Base-by-base conservation (phyloP, 2,888 invertebrate species). In the Ptychoptera albimana region DNA sequence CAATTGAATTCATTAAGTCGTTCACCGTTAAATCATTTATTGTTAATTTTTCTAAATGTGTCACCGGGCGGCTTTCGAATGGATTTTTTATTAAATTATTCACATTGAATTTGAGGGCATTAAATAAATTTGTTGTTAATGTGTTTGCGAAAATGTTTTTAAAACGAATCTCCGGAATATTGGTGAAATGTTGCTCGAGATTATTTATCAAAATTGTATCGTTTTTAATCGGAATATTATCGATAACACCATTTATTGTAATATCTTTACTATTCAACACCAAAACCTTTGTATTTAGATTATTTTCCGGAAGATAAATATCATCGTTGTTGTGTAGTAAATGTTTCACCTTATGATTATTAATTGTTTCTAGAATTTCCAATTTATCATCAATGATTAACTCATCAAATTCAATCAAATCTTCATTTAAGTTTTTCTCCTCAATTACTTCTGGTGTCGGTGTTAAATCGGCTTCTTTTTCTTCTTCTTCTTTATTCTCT, bases 1-100 rank as follows among this genome's bases (percentile, higher is more conserved):
- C 58, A 4, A 68, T 53, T 9, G 63, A 61, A 54, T 77, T 77
- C 0, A 76, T 53, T 10, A 56, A 59, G n/a, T 69, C 70, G 2
- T 54, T 54, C 11, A 74, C 55, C 11, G 57, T 52, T 10, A 73
- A 50, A 23, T 69, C 57, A 45, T 67, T 57, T 2, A 69, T 60
- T 37, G 42, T 35, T 15, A 45, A 44, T 34, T 41, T 41, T n/a
- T 14, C 11, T n/a, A 23, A 5, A 23, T 23, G 23, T 23, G 3
- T 23, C 3, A 23, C 23, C 3, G 3, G 3, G 7, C 7, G 3
- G 7, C 3, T 23, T 23, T 3, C 23, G n/a, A n/a, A n/a, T 5
- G 3, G 3, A 23, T 23, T 23, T 5, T 23, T 23, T 23, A 23
- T 5, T 23, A 23, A 23, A 23, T 23, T 23, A 23, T 23, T 23